Evolutionary conservation across 2,113 vertebrate genomes (phyloP), one percentile per base, ranked within the genome.

Genomic region (Hystrix cristata): DNA sequence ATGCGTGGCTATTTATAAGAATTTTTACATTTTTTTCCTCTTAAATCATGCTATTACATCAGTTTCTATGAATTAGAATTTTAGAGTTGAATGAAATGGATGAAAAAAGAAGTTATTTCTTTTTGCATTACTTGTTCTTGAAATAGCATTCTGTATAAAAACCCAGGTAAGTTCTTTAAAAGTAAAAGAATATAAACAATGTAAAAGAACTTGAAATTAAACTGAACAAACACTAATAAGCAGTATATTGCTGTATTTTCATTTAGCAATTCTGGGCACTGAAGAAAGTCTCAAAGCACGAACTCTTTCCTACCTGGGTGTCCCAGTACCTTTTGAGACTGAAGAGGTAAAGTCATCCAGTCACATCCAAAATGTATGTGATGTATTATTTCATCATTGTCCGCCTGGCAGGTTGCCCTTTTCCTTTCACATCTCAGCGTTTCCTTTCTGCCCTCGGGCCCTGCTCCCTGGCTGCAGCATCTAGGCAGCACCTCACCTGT

Each of bases 261-360:
- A 55, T 96, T 46, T 80, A 98, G 98, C 97, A 99, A 95, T 98
- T 98, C 91, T 99, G 99, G 99, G 99, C 98, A 84, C 98, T 99
- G 64, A 94, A 97, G 88, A 98, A 98, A 67, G 93, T 99, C 88
- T 82, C 98, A 13, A 97, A 97, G 87, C 99, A 99, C 38, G 31
- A 98, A 71, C 96, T 98, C 27, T 99, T 99, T 98, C 96, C 98
- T 81, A 97, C 98, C 16, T 99, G 99, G 99, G 97, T 99, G 92
- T 90, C 95, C 60, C 31, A 98, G 97, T 99, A 99, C 91, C 96
- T 99, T 88, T 96, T 96, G 29, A 98, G 99, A 84, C 97, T 99
- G 94, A 96, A 96, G 74, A 90, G 95, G 99, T 99, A 82, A 98
- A 90, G 60, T 57, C 90, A 94, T 59, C 10, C 80, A 27, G 72